phyloP scores from a whole-genome alignment of 2,113 vertebrate species.

The Cariama cristata region DNA sequence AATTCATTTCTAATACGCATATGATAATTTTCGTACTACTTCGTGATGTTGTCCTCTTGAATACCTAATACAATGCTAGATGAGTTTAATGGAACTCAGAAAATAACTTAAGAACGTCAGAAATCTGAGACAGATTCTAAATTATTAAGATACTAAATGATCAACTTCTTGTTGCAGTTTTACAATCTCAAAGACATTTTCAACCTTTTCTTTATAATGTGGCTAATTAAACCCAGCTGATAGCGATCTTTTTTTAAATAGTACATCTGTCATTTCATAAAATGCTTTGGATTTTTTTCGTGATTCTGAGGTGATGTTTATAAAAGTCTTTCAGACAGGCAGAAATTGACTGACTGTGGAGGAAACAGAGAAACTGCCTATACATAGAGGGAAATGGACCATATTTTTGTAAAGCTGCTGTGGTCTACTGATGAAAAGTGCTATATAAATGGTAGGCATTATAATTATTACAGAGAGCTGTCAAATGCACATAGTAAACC shows the following conservation, averaged over 20 bases:
- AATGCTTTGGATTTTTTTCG: background rate
- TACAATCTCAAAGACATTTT: constrained; percentile 19
- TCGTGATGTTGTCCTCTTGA: background rate
- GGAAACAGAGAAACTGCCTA: background rate
- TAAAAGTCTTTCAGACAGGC: background rate
- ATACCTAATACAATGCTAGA: background rate
- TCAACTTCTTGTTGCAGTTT: constrained; percentile 17
- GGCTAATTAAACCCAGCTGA: constrained; percentile 32
- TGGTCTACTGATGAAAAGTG: background rate
- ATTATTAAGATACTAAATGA: constrained; percentile 40
- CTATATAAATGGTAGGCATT: background rate
- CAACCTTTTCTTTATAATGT: constrained; percentile 18
- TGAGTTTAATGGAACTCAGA: background rate
- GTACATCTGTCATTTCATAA: background rate
- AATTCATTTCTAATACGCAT: background rate
- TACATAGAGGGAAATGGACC: background rate
- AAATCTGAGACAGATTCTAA: constrained; percentile 22
- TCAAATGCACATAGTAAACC: background rate
- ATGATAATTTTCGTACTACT: background rate
- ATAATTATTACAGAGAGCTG: background rate
- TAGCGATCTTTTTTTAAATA: background rate
- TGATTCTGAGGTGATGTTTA: background rate
- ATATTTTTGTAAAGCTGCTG: background rate
- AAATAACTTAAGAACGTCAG: constrained; percentile 4
- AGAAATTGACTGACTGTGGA: background rate